A percentile compares a stretch with the other conserved stretches of the same genome.
Conservation (phyloP, 2,888 invertebrate species). For the Heliconius aoede region DNA sequence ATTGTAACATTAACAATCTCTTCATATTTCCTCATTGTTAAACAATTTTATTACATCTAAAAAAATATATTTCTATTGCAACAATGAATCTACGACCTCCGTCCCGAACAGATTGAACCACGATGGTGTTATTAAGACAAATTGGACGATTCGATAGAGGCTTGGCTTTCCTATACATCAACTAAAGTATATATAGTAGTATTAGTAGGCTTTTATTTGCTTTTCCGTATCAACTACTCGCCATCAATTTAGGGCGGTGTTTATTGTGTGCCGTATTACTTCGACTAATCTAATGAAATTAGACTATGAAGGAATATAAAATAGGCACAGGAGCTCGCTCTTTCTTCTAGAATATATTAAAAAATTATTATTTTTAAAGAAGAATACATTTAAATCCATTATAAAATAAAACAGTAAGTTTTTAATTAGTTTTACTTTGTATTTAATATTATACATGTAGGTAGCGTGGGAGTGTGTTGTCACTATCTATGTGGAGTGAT, state of each 20-base stretch:
- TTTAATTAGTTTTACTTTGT: not conserved
- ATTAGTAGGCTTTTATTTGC: slow-evolving; percentile 27
- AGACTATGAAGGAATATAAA: slow-evolving; percentile 40
- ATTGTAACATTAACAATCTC: no score
- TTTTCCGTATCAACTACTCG: slow-evolving; percentile 38
- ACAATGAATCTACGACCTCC: not conserved
- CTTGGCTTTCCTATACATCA: not conserved
- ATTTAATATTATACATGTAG: no score
- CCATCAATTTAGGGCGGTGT: slow-evolving; percentile 36
- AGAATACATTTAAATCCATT: not conserved
- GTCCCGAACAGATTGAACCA: no score
- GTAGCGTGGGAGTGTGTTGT: not conserved
- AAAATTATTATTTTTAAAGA: not conserved
- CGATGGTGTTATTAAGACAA: not conserved
- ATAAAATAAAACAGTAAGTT: no score
- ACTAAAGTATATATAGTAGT: not conserved
- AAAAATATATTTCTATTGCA: not conserved
- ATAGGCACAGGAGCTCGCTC: slow-evolving; percentile 23
- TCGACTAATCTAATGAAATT: slow-evolving; percentile 42
- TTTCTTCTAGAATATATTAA: slow-evolving; percentile 1
- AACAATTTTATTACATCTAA: not conserved
- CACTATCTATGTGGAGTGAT: not conserved
- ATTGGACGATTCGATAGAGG: slow-evolving; percentile 1
- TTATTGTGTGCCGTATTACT: slow-evolving; percentile 44
- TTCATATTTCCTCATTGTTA: no score